phyloP scores from a whole-genome alignment of 2,113 vertebrate species.

The Rhegmatorhina hoffmannsi region DNA sequence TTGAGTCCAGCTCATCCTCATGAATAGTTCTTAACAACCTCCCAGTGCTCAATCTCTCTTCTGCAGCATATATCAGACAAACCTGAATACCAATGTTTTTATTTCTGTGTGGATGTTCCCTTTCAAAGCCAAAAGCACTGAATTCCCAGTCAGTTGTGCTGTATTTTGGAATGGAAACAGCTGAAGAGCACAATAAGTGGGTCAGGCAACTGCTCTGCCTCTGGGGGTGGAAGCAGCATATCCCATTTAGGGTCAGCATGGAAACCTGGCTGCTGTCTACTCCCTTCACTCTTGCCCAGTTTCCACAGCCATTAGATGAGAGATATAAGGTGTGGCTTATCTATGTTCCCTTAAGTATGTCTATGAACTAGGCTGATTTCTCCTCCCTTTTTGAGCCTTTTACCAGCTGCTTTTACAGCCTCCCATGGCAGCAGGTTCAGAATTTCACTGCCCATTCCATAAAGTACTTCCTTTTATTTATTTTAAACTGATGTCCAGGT shows the following conservation, averaged over 20 bases:
- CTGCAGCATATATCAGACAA: neutral
- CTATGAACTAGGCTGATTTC: neutral
- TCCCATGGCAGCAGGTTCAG: neutral
- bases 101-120: neutral
- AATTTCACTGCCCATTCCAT: neutral
- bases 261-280: neutral
- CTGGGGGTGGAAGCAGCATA: neutral
- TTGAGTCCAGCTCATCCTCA: neutral
- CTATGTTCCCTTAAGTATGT: neutral
- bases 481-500: neutral
- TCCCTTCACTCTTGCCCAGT: neutral
- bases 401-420: neutral
- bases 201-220: neutral
- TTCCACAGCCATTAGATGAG: neutral
- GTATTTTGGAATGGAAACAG: neutral
- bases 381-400: neutral
- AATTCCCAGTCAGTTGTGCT: neutral
- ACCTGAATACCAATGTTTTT: neutral
- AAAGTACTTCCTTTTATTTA: neutral
- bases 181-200: neutral
- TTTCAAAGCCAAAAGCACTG: neutral
- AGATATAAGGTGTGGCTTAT: neutral
- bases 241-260: neutral
- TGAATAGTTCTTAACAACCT: neutral
- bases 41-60: neutral